These are phyloP conservation scores for Ceratina australensis DNA, from an alignment of 1,140 invertebrate genomes.

Conservation along the genomic window DNA sequence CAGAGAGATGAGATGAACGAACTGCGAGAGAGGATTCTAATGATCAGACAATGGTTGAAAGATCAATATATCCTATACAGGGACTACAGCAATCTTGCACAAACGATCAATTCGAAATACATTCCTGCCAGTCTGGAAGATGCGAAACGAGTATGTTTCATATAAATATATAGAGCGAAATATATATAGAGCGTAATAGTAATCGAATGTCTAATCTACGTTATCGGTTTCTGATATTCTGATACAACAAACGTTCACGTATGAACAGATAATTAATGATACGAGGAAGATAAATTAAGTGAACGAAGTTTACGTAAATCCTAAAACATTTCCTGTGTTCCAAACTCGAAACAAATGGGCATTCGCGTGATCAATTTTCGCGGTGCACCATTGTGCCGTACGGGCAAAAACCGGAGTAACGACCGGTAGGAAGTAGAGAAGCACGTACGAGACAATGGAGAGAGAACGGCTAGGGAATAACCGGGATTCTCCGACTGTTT, in stretches of 20 bases:
- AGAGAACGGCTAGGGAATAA: slow-evolving; percentile 37
- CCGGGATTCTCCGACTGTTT: neutral
- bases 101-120: slow-evolving; percentile 68
- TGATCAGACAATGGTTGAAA: slow-evolving; percentile 71
- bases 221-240: too few species aligned
- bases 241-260: too few species aligned
- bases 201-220: too few species aligned
- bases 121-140: slow-evolving; percentile 64
- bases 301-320: neutral
- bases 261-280: too few species aligned
- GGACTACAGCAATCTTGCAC: slow-evolving; percentile 65
- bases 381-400: neutral
- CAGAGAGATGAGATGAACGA: slow-evolving; percentile 21
- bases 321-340: neutral
- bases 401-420: neutral
- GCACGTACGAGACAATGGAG: slow-evolving; percentile 28
- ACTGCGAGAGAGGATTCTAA: slow-evolving; percentile 58
- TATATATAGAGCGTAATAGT: too few species aligned
- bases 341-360: neutral
- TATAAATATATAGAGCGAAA: neutral
- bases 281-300: too few species aligned
- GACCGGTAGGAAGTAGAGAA: slow-evolving; percentile 19
- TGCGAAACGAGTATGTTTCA: slow-evolving; percentile 62
- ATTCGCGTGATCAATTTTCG: slow-evolving; percentile 6
- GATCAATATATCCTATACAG: slow-evolving; percentile 71